Conservation (phyloP, 2,888 invertebrate genomes). For the Tetragonula carbonaria region DNA sequence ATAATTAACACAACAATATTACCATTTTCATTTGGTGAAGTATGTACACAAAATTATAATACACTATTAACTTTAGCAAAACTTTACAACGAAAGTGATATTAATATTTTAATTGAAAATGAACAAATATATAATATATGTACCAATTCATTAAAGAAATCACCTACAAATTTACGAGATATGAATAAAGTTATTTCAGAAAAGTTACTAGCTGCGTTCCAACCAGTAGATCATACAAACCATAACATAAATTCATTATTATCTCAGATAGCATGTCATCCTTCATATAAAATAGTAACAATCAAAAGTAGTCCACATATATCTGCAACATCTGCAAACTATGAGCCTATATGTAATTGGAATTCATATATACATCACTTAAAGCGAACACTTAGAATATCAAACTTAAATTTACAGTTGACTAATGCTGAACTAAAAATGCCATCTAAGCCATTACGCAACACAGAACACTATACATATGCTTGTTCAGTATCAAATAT, state of each 20-base stretch:
- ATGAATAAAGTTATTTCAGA: constrained; percentile 84
- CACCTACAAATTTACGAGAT: constrained; percentile 80
- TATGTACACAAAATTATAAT: constrained; percentile 85
- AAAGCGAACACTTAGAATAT: constrained; percentile 75
- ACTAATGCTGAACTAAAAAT: constrained; percentile 72
- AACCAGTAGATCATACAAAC: constrained; percentile 79
- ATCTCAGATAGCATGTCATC: constrained; percentile 83
- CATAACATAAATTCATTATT: constrained; percentile 77
- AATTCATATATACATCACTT: constrained; percentile 77
- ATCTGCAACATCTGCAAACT: constrained; percentile 73
- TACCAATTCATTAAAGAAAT: constrained; percentile 76
- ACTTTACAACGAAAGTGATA: constrained; percentile 83
- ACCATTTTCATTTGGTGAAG: constrained; percentile 85
- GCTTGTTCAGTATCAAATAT: constrained; percentile 80
- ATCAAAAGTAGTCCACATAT: constrained; percentile 83
- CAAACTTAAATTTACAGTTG: constrained; percentile 60
- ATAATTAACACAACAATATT: constrained; percentile 83
- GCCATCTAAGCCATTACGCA: constrained; percentile 49
- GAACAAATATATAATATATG: constrained; percentile 84
- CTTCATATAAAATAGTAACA: constrained; percentile 84
- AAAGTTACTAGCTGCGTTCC: constrained; percentile 84
- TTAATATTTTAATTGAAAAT: constrained; percentile 84
- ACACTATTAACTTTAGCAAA: constrained; percentile 84
- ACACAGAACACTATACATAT: constrained; percentile 40
- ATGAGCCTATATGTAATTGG: constrained; percentile 83